Percentiles rank a stretch among this genome's conserved stretches.
phyloP scores from a whole-genome alignment of 2,797 vertebrate genomes.

The Falco rusticolus region DNA sequence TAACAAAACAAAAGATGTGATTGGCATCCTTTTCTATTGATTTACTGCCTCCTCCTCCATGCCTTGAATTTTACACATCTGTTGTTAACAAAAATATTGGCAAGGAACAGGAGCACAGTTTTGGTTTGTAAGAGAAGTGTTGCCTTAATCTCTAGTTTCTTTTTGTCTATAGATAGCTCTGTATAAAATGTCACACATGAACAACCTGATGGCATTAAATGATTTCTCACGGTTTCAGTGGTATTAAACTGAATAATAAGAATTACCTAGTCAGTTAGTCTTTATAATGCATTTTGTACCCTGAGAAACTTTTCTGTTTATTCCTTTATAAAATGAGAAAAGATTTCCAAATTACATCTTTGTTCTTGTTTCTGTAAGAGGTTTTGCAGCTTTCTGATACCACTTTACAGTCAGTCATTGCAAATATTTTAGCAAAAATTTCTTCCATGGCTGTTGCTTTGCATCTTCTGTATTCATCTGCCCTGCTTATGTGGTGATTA shows the following conservation, averaged over 20 bases:
- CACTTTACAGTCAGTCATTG: background rate
- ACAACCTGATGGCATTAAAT: conserved; percentile 16
- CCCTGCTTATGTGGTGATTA: background rate
- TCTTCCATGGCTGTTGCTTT: background rate
- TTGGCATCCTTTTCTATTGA: conserved; percentile 40
- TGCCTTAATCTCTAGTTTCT: conserved; percentile 30
- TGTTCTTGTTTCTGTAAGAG: background rate
- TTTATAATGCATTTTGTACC: background rate
- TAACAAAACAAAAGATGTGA: background rate
- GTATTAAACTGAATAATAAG: conserved; percentile 32
- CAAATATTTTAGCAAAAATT: conserved; percentile 4
- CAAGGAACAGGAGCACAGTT: conserved; percentile 8
- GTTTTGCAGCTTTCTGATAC: background rate
- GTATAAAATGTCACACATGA: conserved; percentile 23
- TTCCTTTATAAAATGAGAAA: conserved; percentile 1
- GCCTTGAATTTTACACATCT: conserved; percentile 11
- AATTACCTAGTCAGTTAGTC: conserved; percentile 23
- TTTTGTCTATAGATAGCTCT: conserved; percentile 28
- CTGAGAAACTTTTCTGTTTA: background rate
- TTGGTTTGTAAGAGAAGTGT: conserved; percentile 36
- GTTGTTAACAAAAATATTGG: conserved; percentile 11
- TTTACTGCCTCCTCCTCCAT: conserved; percentile 20
- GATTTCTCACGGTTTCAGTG: conserved; percentile 30
- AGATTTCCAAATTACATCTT: conserved; percentile 4
- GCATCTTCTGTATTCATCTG: background rate